Base-by-base conservation (phyloP, 2,797 vertebrate species). In the Helicolenus hilgendorfi region DNA sequence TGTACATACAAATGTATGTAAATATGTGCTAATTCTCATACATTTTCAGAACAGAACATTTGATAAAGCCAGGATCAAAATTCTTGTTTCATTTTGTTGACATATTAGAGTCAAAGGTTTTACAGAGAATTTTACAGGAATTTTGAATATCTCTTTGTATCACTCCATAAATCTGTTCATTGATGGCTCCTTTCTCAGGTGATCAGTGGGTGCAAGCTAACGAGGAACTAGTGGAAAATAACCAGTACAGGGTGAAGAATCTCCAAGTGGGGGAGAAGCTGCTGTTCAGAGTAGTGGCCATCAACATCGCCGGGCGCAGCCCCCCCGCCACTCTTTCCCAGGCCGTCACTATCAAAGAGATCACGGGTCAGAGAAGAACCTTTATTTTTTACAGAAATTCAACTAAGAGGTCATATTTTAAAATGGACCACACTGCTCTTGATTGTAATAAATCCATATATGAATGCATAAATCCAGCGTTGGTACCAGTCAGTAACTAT, bases 291-390 rank as follows among this genome's bases (percentile, higher is more conserved):
- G 98, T 99, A 7, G 80, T 93, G 18, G 97, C 97, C 0, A 89
- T 98, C 53, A 99, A 99, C 95, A 97, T 98, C 0, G 98, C 98
- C 0, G 98, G 98, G 0, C 96, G 95, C 79, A 98, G 98, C 86
- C 85, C 81, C 15, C 98, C 98, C 0, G 98, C 98, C 72, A 92
- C 89, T 0, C 92, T 98, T 55, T 0, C 63, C 0, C 98, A 98
- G 94, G 94, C 98, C 0, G 98, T 99, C 91, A 98, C 97, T 6
- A 97, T 99, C 94, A 95, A 94, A 78, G 98, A 98, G 94, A 98
- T 99, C 68, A 95, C 98, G 36, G 97, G 98, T 98, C 85, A 97
- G 98, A 81, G 9, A 86, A 22, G 4, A 18, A 68, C 36, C 45
- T 9, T 14, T 24, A 7, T 13, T 18, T 31, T 11, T 20, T 18